Conservation (phyloP, 1,140 invertebrate species). For the Meloidogyne hapla region DNA sequence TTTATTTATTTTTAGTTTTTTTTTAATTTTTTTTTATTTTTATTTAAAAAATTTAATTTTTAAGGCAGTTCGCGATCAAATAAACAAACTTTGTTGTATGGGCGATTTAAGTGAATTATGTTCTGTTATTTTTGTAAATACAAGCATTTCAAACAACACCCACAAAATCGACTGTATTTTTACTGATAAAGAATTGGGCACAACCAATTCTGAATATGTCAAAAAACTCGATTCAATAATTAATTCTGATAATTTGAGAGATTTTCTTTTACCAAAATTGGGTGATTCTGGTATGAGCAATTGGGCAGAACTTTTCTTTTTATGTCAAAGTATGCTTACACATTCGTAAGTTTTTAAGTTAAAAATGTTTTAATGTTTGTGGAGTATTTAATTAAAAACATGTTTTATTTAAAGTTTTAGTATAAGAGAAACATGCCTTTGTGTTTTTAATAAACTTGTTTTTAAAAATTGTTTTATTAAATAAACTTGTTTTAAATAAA, state of each 20-base stretch:
- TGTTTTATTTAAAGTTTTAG: too few species aligned
- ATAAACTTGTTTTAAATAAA: too few species aligned
- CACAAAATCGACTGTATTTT: constrained; percentile 37
- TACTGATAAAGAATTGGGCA: constrained; percentile 27
- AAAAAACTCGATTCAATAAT: constrained; percentile 26
- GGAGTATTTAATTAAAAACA: too few species aligned
- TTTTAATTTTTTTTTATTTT: constrained; percentile 2
- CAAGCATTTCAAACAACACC: constrained; percentile 34
- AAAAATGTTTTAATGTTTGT: too few species aligned
- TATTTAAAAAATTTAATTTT: constrained; percentile 12
- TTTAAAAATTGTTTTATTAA: too few species aligned
- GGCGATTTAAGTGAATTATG: constrained; percentile 27
- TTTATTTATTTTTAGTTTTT: neutral
- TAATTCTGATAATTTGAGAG: constrained; percentile 13
- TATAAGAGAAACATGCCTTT: too few species aligned
- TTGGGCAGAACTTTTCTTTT: constrained; percentile 38
- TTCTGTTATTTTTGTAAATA: constrained; percentile 31
- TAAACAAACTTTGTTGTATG: constrained; percentile 31
- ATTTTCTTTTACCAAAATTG: constrained; percentile 4
- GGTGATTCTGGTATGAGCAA: constrained; percentile 36
- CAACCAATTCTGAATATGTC: constrained; percentile 37
- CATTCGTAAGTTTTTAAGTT: constrained; percentile 21
- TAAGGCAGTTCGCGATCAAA: constrained; percentile 30
- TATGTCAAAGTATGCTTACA: constrained; percentile 33
- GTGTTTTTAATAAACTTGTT: too few species aligned